phyloP scores from a whole-genome alignment of 2,113 vertebrate genomes.

The Aleadryas rufinucha region DNA sequence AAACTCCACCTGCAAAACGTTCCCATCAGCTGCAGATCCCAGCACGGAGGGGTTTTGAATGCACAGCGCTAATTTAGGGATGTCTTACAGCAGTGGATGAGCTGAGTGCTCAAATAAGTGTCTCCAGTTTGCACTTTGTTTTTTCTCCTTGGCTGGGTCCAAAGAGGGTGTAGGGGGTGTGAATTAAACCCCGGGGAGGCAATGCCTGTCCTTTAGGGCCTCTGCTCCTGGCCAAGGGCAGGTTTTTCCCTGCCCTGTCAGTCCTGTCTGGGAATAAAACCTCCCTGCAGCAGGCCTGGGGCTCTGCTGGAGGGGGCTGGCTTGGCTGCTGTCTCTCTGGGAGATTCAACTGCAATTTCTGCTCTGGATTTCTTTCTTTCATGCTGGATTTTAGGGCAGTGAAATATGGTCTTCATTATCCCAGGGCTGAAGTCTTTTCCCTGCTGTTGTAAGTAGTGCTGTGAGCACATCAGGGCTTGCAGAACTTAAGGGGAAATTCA shows the following conservation, averaged over 20 bases:
- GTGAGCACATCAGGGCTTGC: background rate
- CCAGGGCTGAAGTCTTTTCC: background rate
- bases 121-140: background rate
- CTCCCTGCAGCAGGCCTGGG: background rate
- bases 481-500: background rate
- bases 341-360: background rate
- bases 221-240: background rate
- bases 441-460: fast-evolving
- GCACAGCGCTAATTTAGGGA: background rate
- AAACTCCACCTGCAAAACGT: fast-evolving
- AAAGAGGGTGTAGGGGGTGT: background rate
- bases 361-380: background rate
- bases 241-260: background rate
- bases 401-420: background rate
- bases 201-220: background rate
- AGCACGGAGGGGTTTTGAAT: fast-evolving
- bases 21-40: background rate
- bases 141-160: background rate
- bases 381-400: background rate
- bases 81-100: background rate
- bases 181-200: background rate
- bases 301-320: background rate
- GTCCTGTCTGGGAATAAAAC: background rate
- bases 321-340: too few species aligned
- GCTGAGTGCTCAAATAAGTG: background rate